phyloP scores from a whole-genome alignment of 2,888 invertebrate genomes.

The Leucophenga maculata region DNA sequence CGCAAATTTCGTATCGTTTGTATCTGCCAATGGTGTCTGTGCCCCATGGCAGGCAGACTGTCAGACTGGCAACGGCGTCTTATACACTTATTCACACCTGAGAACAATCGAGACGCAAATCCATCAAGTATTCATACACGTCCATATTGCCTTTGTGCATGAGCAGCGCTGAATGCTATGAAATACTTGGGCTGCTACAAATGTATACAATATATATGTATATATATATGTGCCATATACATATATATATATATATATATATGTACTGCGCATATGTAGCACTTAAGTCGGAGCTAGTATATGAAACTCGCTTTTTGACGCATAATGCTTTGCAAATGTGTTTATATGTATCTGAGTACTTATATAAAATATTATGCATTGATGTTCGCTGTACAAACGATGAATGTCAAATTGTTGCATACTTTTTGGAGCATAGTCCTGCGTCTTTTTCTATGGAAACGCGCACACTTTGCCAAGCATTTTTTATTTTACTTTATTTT shows the following conservation, averaged over 20 bases:
- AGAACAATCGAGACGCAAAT: constrained; percentile 63
- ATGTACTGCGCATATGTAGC: background rate
- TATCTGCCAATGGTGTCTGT: background rate
- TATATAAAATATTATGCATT: background rate
- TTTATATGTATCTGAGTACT: background rate
- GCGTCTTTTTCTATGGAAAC: too few relatives aligned
- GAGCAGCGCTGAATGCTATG: constrained; percentile 54
- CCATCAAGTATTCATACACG: constrained; percentile 25
- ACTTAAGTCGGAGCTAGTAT: background rate
- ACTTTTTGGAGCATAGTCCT: constrained; percentile 13
- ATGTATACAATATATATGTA: too few relatives aligned
- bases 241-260: too few relatives aligned
- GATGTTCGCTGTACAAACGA: background rate
- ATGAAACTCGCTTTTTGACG: constrained; percentile 12
- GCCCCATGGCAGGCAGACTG: constrained; percentile 31
- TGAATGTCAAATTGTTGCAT: constrained; percentile 16
- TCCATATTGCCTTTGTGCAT: constrained; percentile 52
- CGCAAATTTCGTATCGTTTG: background rate
- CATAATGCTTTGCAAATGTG: background rate
- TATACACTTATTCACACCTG: constrained; percentile 72
- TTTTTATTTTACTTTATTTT: too few relatives aligned
- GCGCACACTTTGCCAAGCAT: too few relatives aligned
- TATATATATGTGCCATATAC: too few relatives aligned
- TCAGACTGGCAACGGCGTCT: constrained; percentile 64
- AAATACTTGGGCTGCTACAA: background rate